phyloP scores from a whole-genome alignment of 2,888 invertebrate genomes.

The Drosophila limbata region DNA sequence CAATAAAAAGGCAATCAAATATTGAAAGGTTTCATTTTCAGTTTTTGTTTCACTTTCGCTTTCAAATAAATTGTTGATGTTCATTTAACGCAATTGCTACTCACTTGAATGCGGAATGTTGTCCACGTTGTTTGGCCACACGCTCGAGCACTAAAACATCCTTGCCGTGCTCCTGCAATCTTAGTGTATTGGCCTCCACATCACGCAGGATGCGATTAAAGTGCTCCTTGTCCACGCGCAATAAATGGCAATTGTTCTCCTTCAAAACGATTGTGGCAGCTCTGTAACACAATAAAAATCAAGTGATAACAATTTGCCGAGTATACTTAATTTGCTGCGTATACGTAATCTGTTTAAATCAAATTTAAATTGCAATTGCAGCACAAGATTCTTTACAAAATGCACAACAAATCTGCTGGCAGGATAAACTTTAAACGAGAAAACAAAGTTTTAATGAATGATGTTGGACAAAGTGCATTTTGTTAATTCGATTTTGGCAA shows the following conservation, averaged over 20 bases:
- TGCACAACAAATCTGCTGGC: background rate
- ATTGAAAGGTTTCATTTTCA: slow-evolving; percentile 13
- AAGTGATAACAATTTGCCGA: background rate
- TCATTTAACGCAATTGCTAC: slow-evolving; percentile 58
- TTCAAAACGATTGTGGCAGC: slow-evolving; percentile 93
- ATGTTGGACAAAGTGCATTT: slow-evolving; percentile 25
- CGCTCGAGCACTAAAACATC: slow-evolving; percentile 93
- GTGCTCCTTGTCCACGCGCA: slow-evolving; percentile 93
- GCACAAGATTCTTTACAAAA: background rate
- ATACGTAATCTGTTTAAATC: slow-evolving; percentile 6
- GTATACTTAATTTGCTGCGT: slow-evolving; percentile 15
- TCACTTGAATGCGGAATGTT: slow-evolving; percentile 88
- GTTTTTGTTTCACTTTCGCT: slow-evolving; percentile 19
- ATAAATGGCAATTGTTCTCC: slow-evolving; percentile 93
- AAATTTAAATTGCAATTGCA: background rate
- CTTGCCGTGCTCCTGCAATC: slow-evolving; percentile 93
- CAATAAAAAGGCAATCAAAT: slow-evolving; percentile 33
- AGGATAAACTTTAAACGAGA: background rate
- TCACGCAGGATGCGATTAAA: slow-evolving; percentile 93
- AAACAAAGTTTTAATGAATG: slow-evolving; percentile 30
- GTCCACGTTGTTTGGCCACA: slow-evolving; percentile 87
- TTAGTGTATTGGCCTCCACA: slow-evolving; percentile 94
- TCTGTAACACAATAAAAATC: slow-evolving; percentile 83
- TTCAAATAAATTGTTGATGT: slow-evolving; percentile 48
- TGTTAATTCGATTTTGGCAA: slow-evolving; percentile 30